Base-by-base conservation (phyloP, 1,140 invertebrate genomes). In the Drosophila chauvacae region DNA sequence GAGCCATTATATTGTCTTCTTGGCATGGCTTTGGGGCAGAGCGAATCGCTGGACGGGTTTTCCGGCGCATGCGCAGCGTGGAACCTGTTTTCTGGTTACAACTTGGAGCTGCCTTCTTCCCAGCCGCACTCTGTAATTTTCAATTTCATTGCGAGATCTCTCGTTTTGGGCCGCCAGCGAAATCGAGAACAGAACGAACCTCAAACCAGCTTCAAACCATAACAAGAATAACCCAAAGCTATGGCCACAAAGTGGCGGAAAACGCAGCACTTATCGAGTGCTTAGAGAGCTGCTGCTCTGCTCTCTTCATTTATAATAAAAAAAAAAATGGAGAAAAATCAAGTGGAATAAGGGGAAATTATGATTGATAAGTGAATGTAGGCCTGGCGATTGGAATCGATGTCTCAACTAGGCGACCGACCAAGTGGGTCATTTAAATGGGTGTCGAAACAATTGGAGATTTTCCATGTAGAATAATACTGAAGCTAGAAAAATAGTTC, bases 1-100 rank as follows among this genome's bases (percentile, higher is more conserved):
- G 74, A 66, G 77, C 71, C 84, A 88, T 77, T 83, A 82, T 77
- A 80, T 83, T 80, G 80, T 88, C 72, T 82, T 81, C 68, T 51
- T 77, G 74, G 56, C 63, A 23, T 77, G 74, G 42, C 74, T 74
- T 51, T 58, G 62, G 74, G 63, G 83, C 83, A 79, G 78, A 86
- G 78, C 82, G 71, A 85, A 85, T 85, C 70, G 76, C 16, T 65
- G 76, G 83, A 87, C 83, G 87, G 83, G 83, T 87, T 87, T 87
- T 87, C 77, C 84, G 66, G 76, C 76, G 72, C 82, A 81, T 66
- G 76, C 66, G 66, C 70, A 69, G 59, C 71, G 33, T 37, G 45
- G 56, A 87, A 87, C 83, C 83, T 80, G 83, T 87, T 87, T 83
- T 60, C 59, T 47, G 53, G 64, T 70, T 42, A 47, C 62, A 77